A percentile compares a stretch with the other conserved stretches of the same genome.
Evolutionary conservation across 2,113 vertebrate genomes (phyloP).

Genomic region (Cyprichromis sp.): DNA sequence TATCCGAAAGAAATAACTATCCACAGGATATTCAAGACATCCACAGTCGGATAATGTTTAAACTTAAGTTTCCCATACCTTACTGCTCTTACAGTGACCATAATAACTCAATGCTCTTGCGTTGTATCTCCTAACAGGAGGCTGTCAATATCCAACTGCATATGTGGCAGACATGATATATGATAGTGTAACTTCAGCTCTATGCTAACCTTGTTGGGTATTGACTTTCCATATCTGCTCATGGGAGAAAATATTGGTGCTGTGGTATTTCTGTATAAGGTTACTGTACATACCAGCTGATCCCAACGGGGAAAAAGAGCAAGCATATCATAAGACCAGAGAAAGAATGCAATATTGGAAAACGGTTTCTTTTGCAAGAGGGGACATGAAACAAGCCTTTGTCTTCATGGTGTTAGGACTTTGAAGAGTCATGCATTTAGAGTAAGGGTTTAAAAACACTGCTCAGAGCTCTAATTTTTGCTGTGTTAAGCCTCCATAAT

Average conservation of each 20-base stretch:
- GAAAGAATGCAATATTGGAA: constrained; percentile 3
- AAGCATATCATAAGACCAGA: neutral
- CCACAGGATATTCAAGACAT: constrained; percentile 18
- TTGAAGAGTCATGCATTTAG: neutral
- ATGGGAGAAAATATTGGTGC: constrained; percentile 11
- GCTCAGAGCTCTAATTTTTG: constrained; percentile 1
- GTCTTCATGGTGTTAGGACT: neutral
- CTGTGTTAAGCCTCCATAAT: neutral
- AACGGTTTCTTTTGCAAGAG: neutral
- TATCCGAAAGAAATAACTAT: constrained; percentile 4
- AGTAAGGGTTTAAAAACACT: neutral
- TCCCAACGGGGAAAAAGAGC: constrained; percentile 10
- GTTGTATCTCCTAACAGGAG: constrained; percentile 43
- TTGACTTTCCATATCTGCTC: constrained; percentile 42
- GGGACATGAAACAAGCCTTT: constrained; percentile 3
- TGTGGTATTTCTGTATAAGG: constrained; percentile 26
- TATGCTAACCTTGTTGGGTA: constrained; percentile 33
- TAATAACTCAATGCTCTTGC: constrained; percentile 24
- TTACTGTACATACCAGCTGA: constrained; percentile 34
- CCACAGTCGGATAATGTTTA: constrained; percentile 30
- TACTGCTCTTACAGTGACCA: constrained; percentile 17
- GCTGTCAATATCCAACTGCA: constrained; percentile 44
- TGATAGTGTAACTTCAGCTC: constrained; percentile 51
- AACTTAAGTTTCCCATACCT: constrained; percentile 35
- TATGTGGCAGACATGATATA: constrained; percentile 44